phyloP scores from a whole-genome alignment of 1,140 invertebrate species.

The Eueides isabella region DNA sequence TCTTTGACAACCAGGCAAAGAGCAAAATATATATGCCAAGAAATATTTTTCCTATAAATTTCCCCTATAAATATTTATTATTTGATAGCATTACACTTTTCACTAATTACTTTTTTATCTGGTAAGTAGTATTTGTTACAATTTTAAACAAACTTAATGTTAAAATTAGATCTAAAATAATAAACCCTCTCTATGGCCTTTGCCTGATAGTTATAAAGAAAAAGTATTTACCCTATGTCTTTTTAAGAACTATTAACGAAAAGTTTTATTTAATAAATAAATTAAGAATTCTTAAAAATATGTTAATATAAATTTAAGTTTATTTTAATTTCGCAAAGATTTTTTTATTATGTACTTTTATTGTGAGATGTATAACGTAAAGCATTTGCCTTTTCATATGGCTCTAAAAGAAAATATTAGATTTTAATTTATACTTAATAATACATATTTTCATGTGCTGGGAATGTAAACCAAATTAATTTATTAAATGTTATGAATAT shows the following conservation, averaged over 20 bases:
- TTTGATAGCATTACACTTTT: background rate
- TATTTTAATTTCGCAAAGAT: background rate
- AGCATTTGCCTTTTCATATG: constrained; percentile 19
- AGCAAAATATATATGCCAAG: background rate
- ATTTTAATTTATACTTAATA: background rate
- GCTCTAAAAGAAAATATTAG: background rate
- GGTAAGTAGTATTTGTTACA: background rate
- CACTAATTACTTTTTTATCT: background rate
- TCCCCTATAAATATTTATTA: too few species aligned
- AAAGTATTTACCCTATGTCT: background rate
- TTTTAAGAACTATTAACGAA: background rate
- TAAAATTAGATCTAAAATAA: background rate
- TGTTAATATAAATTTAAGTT: background rate
- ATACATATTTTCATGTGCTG: background rate
- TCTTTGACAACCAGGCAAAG: background rate
- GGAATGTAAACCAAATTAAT: background rate
- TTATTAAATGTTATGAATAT: background rate
- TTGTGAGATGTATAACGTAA: constrained; percentile 19
- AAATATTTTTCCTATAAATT: background rate
- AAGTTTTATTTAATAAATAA: background rate
- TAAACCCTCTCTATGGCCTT: background rate
- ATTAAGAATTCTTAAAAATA: background rate
- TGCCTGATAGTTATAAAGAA: background rate
- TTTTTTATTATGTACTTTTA: background rate
- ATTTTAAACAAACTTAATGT: too few species aligned